These are phyloP conservation scores for Drosophila phalerata DNA, from an alignment of 2,888 invertebrate species.

Conservation along the genomic window DNA sequence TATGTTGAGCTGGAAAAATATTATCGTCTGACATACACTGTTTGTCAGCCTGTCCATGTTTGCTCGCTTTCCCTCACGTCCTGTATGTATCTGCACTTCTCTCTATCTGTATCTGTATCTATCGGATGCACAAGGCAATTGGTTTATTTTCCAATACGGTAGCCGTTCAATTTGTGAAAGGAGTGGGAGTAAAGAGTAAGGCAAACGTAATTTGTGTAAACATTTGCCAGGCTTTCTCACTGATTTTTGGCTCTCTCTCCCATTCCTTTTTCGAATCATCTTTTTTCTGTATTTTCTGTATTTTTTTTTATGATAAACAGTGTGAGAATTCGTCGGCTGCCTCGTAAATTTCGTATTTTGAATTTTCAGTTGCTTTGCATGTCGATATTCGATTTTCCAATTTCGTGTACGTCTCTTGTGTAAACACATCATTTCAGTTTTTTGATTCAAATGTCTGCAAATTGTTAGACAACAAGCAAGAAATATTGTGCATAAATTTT, in stretches of 20 bases:
- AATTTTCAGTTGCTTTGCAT: conserved; percentile 49
- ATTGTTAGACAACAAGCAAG: conserved; percentile 48
- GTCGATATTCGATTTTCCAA: conserved; percentile 36
- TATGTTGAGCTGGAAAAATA: conserved; percentile 61
- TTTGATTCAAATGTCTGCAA: conserved; percentile 52
- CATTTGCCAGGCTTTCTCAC: conserved; percentile 76
- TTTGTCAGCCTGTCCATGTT: conserved; percentile 59
- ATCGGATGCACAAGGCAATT: conserved; percentile 72
- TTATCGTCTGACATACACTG: conserved; percentile 63
- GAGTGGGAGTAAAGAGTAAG: conserved; percentile 10
- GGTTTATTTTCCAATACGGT: conserved; percentile 81
- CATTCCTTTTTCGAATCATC: conserved; percentile 15
- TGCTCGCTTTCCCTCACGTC: conserved; percentile 50
- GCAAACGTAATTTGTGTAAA: conserved; percentile 77
- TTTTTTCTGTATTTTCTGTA: conserved; percentile 1
- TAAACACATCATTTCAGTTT: conserved; percentile 57
- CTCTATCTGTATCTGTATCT: conserved; percentile 62
- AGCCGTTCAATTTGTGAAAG: conserved; percentile 69
- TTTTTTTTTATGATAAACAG: conserved; percentile 75
- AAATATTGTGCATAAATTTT: conserved; percentile 54
- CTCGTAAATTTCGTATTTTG: conserved; percentile 69
- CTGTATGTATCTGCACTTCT: conserved; percentile 14
- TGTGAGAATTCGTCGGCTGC: conserved; percentile 59
- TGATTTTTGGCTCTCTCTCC: conserved; percentile 60
- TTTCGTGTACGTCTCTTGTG: conserved; percentile 54